Evolutionary conservation across 2,113 vertebrate genomes (phyloP).

Genomic region (Leptosomus discolor): DNA sequence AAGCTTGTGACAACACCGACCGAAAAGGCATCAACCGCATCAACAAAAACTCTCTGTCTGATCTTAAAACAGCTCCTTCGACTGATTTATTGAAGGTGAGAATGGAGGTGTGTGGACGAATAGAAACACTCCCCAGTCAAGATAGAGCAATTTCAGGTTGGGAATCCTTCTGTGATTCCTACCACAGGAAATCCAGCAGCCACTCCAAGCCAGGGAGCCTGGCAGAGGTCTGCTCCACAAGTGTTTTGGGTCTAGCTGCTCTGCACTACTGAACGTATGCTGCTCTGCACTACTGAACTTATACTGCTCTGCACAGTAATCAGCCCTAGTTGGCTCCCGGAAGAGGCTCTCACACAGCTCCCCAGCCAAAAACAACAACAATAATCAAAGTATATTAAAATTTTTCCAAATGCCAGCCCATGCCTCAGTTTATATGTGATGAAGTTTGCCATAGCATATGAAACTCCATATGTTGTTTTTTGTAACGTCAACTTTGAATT

Average conservation of each 20-base stretch:
- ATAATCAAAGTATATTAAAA: background rate
- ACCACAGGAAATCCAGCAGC: background rate
- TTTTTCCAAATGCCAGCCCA: constrained; percentile 23
- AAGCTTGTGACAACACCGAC: background rate
- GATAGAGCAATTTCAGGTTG: background rate
- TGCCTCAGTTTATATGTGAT: background rate
- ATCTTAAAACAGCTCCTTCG: background rate
- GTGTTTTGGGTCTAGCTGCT: background rate
- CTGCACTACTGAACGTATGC: background rate
- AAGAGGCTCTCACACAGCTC: background rate
- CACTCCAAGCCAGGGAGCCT: background rate
- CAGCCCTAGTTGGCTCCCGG: background rate
- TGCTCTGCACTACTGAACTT: background rate
- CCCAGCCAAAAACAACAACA: constrained; percentile 11
- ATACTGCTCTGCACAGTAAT: background rate
- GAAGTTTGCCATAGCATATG: constrained; percentile 12
- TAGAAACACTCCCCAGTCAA: background rate
- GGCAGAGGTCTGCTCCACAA: background rate
- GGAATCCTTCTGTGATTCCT: background rate
- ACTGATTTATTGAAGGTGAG: background rate
- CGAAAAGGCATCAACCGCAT: background rate
- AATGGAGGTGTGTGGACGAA: background rate
- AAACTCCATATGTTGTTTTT: constrained; percentile 49
- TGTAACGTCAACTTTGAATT: background rate
- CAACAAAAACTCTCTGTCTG: accelerated